Evolutionary conservation across 2,113 vertebrate genomes (phyloP), one percentile per base, ranked within the genome.

Genomic region (Trogon surrucura): DNA sequence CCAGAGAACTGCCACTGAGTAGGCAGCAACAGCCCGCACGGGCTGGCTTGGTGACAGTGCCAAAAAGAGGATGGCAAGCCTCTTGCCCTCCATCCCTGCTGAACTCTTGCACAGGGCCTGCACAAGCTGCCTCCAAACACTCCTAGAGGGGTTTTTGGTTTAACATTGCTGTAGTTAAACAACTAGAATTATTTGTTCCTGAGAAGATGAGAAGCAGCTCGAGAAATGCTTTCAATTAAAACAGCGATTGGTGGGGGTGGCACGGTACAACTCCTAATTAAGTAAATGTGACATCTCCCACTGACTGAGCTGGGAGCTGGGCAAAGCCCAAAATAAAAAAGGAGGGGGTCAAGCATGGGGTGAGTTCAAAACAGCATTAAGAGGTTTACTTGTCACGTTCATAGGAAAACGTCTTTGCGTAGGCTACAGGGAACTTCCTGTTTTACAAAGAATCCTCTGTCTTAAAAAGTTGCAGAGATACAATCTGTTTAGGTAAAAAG

Each of bases 171-270:
- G 85, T 73, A 94, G 72, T 80, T 83, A 80, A 92, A 62, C 58
- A 78, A 64, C 62, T 13, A 4, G 30, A 70, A 66, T 14, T 29
- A 72, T 85, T 88, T 89, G 58, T 73, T 83, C 66, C 65, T 1
- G 6, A 62, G 79, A 88, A 66, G 9, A 83, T 54, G 56, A 56
- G 64, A 57, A 53, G 81, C 62, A 72, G 66, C 94, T 93, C 92
- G 57, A 34, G 79, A 74, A 79, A 94, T 62, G 51, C 44, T 92
- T 88, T 92, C 88, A 91, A 78, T 95, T 93, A 88, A 64, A 89
- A 19, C 36, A 90, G 81, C 50, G 56, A n/a, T 50, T 51, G 75
- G 74, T 62, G 75, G 47, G 57, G 61, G 54, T 73, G 92, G 81
- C 74, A 65, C 1, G 7, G 81, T 32, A 70, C 71, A 80, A n/a